phyloP scores from a whole-genome alignment of 2,797 vertebrate species.

The Arrhamphus sclerolepis region DNA sequence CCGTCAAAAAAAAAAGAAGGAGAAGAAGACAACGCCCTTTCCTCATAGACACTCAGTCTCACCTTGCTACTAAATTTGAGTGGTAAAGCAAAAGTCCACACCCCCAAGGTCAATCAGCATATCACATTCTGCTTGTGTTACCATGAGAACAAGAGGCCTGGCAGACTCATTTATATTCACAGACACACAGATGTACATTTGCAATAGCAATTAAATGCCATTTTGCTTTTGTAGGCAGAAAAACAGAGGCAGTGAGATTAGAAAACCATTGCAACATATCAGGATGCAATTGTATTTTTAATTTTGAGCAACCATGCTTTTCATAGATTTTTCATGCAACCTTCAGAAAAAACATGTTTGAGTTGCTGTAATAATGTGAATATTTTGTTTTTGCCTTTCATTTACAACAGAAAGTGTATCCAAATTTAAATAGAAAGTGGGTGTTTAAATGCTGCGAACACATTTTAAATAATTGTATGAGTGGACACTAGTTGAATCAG shows the following conservation, averaged over 20 bases:
- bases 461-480: constrained; percentile 65
- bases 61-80: constrained; percentile 50
- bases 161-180: constrained; percentile 77
- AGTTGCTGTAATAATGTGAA: constrained; percentile 50
- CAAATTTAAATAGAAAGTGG: constrained; percentile 48
- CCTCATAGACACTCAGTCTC: constrained; percentile 24
- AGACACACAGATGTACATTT: constrained; percentile 77
- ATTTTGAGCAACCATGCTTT: constrained; percentile 39
- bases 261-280: constrained; percentile 38
- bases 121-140: constrained; percentile 75
- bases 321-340: constrained; percentile 50
- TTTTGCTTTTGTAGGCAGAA: constrained; percentile 64
- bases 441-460: constrained; percentile 52
- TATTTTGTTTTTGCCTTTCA: constrained; percentile 50
- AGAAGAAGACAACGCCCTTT: constrained; percentile 8
- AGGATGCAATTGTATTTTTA: constrained; percentile 39
- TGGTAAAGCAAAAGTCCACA: constrained; percentile 51
- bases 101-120: constrained; percentile 74
- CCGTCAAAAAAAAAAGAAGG: too few relatives aligned
- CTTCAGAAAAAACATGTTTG: constrained; percentile 36
- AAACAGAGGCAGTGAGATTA: constrained; percentile 33
- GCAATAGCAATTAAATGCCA: constrained; percentile 75
- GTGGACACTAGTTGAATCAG: constrained; percentile 59
- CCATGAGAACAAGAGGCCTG: constrained; percentile 79
- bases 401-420: constrained; percentile 33